Evolutionary conservation across 2,797 vertebrate genomes (phyloP).

Genomic region (Tolypeutes matacus): DNA sequence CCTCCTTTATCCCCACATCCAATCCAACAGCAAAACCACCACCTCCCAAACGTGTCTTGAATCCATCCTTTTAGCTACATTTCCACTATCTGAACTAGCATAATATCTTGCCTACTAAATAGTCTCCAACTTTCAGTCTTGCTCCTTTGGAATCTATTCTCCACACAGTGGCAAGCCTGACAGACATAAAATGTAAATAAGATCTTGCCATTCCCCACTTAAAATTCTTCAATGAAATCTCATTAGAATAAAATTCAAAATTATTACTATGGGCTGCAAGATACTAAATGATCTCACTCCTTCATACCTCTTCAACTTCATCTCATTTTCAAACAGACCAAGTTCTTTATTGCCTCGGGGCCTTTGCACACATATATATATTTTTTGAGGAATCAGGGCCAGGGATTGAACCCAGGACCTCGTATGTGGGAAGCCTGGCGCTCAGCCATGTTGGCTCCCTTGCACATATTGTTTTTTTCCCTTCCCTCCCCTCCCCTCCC

Average conservation of each 20-base stretch:
- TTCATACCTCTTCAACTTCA: not conserved
- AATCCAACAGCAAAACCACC: not conserved
- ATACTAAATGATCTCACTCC: not conserved
- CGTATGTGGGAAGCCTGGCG: too few relatives aligned
- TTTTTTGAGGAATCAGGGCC: too few relatives aligned
- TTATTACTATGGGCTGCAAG: not conserved
- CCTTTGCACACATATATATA: not conserved
- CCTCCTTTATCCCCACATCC: not conserved
- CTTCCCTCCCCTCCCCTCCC: too few relatives aligned
- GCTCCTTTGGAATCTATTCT: not conserved
- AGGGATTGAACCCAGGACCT: too few relatives aligned
- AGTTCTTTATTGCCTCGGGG: not conserved
- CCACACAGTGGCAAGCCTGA: not conserved
- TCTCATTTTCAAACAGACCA: not conserved
- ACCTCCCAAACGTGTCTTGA: not conserved
- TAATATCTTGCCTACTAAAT: conserved; percentile 13
- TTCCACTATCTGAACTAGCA: not conserved
- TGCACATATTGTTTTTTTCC: too few relatives aligned
- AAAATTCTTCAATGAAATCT: not conserved
- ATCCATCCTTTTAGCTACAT: not conserved
- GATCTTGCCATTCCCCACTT: not conserved
- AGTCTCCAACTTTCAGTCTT: not conserved
- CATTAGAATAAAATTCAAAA: conserved; percentile 1
- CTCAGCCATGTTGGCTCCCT: too few relatives aligned
- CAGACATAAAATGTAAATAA: not conserved